These are phyloP conservation scores for Tamias sibiricus DNA, from an alignment of 2,113 vertebrate species.

Conservation along the genomic window DNA sequence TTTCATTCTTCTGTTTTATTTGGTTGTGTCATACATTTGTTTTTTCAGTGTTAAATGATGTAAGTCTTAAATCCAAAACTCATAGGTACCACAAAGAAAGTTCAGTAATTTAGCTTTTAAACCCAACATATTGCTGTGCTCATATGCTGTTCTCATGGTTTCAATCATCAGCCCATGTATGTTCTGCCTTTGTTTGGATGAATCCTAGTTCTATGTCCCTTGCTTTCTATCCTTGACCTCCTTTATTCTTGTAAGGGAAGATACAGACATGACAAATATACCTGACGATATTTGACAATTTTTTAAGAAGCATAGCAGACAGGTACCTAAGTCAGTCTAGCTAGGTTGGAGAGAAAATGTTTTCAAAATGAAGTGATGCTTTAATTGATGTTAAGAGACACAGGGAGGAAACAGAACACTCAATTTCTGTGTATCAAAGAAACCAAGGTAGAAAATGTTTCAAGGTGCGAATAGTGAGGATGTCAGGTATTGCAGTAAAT, in stretches of 20 bases:
- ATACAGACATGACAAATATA: neutral
- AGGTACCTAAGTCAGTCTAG: neutral
- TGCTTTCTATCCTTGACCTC: neutral
- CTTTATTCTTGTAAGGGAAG: neutral
- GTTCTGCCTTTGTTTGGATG: neutral
- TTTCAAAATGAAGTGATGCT: conserved; percentile 36
- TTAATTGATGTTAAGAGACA: neutral
- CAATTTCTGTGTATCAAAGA: neutral
- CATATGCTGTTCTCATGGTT: neutral
- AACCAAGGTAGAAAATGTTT: neutral
- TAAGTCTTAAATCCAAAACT: conserved; percentile 33
- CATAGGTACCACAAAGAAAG: neutral
- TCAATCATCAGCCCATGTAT: neutral
- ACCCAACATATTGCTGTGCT: neutral
- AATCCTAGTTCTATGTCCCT: neutral
- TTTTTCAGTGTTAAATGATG: neutral
- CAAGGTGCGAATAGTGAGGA: neutral
- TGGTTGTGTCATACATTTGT: neutral
- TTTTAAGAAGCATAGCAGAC: neutral
- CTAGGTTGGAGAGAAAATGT: neutral
- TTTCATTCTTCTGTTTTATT: conserved; percentile 18
- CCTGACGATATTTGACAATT: neutral
- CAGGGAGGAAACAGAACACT: neutral
- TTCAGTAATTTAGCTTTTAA: conserved; percentile 9
- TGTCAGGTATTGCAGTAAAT: neutral